Evolutionary conservation across 2,888 invertebrate species (phyloP).

Genomic region (Thereva nobilitata): DNA sequence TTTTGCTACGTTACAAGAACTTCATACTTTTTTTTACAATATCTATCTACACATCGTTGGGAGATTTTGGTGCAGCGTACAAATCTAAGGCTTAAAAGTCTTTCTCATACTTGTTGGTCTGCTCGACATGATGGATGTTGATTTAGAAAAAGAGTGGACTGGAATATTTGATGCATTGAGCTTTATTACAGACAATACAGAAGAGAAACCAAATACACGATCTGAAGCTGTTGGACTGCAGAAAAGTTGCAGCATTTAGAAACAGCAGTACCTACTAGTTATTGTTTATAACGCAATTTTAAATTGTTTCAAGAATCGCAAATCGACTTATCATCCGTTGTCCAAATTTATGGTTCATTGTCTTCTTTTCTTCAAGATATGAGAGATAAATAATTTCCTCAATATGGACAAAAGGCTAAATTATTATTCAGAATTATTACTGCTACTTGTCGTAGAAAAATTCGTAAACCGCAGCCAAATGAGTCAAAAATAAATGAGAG

Average conservation of each 20-base stretch:
- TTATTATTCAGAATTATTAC: background rate
- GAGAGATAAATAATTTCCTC: background rate
- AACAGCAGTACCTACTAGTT: slow-evolving; percentile 39
- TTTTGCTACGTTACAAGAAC: too few relatives aligned
- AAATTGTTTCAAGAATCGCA: background rate
- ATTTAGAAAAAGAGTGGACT: slow-evolving; percentile 42
- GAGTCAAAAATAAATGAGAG: background rate
- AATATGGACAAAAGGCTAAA: background rate
- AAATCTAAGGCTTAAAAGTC: too few relatives aligned
- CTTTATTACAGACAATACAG: slow-evolving; percentile 37
- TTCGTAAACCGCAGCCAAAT: background rate
- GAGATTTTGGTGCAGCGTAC: too few relatives aligned
- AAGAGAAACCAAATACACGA: slow-evolving; percentile 33
- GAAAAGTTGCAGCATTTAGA: slow-evolving; percentile 37
- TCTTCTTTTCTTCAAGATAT: background rate
- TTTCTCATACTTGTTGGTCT: too few relatives aligned
- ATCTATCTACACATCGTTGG: too few relatives aligned
- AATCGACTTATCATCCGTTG: too few relatives aligned
- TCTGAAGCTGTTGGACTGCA: slow-evolving; percentile 31
- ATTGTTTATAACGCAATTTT: slow-evolving; percentile 38
- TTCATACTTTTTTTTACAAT: too few relatives aligned
- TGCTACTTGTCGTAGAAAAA: background rate
- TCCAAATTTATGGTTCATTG: too few relatives aligned
- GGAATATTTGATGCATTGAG: slow-evolving; percentile 41
- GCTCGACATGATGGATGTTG: too few relatives aligned